These are phyloP conservation scores for Philonicus albiceps DNA, from an alignment of 2,888 invertebrate species.

Conservation along the genomic window DNA sequence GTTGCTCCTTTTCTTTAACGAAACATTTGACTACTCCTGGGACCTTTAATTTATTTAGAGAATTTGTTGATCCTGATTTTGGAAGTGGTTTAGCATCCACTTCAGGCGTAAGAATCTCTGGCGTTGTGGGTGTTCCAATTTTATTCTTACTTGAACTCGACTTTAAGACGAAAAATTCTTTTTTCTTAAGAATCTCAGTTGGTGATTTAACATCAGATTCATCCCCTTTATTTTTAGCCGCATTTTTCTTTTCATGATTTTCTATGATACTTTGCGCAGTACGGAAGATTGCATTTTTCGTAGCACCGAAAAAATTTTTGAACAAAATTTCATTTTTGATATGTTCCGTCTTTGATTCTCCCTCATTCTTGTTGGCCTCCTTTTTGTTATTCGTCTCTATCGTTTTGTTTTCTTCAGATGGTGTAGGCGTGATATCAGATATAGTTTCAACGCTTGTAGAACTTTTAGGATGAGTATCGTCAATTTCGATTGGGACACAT, in stretches of 20 bases:
- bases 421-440: constrained; percentile 39
- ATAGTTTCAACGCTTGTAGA: not conserved
- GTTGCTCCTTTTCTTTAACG: constrained; percentile 56
- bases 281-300: constrained; percentile 63
- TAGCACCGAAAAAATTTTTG: constrained; percentile 63
- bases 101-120: constrained; percentile 51
- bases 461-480: constrained; percentile 28
- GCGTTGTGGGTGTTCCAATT: constrained; percentile 57
- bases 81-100: constrained; percentile 39
- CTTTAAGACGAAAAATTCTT: constrained; percentile 61
- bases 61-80: constrained; percentile 48
- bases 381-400: not conserved
- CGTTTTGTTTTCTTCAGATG: constrained; percentile 46
- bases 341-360: constrained; percentile 54
- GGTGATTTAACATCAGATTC: constrained; percentile 57
- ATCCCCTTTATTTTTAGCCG: constrained; percentile 58
- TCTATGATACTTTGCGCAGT: constrained; percentile 64
- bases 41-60: constrained; percentile 59
- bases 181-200: constrained; percentile 61
- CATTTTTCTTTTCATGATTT: constrained; percentile 63
- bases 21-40: constrained; percentile 63
- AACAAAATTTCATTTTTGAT: constrained; percentile 61
- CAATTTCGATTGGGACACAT: constrained; percentile 53
- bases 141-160: constrained; percentile 59
- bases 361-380: constrained; percentile 39